Base-by-base conservation (phyloP, 2,888 invertebrate species). In the Eupithecia dodoneata region DNA sequence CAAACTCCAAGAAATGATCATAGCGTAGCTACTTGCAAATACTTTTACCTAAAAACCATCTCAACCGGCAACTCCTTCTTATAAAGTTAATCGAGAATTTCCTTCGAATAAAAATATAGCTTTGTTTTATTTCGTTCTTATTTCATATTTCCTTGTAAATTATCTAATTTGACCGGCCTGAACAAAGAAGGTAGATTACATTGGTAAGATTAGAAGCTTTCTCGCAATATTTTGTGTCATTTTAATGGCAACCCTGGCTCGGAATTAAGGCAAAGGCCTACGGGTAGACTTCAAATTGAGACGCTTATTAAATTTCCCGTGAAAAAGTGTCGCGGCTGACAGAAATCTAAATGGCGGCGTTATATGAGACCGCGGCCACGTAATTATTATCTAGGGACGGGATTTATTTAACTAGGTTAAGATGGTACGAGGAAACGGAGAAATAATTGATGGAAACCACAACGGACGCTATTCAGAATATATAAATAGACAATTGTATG, bases 251-350 rank as follows among this genome's bases (percentile, higher is more conserved):
- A 65, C 76, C 79, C 76, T 79, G 76, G 70, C 47, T n/a, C 75
- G 79, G 76, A 82, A 81, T 74, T 81, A 78, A 77, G 73, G 47
- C 76, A 76, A 12, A 59, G 71, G 79, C 83, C 79, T 47, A 49
- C 75, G 82, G 80, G 82, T 82, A 83, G 80, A 80, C 81, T 81
- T 72, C 79, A 85, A 83, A 82, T 78, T 81, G 77, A 73, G 76
- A 72, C 80, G 83, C 79, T 87, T 87, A 87, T 87, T 87, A 86
- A 87, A 87, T 86, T 87, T 84, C 81, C 80, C 82, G 83, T 85
- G 85, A 84, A 87, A 87, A 87, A 86, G 80, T 83, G 83, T 82
- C 80, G 77, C 78, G 74, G 78, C 80, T 77, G 80, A 72, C 67
- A 69, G 71, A 81, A 83, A 77, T 79, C 78, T 80, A 69, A 82